These are phyloP conservation scores for Himalopsyche kuldschensis DNA, from an alignment of 2,888 invertebrate genomes.

Conservation along the genomic window DNA sequence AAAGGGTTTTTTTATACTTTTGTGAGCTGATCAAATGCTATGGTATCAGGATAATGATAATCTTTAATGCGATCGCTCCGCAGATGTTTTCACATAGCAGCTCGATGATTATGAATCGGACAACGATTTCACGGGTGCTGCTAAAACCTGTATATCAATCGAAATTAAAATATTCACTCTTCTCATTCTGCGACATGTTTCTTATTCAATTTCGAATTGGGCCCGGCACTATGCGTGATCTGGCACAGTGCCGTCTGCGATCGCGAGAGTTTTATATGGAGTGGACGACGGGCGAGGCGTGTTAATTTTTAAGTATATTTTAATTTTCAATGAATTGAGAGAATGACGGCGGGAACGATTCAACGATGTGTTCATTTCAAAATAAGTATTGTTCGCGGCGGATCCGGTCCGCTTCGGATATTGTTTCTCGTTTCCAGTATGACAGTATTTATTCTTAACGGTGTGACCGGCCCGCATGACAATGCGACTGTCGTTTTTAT, in stretches of 20 bases:
- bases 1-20: not conserved
- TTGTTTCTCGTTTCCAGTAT: slow-evolving; percentile 4
- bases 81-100: too few relatives aligned
- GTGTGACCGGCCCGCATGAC: not conserved
- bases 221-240: too few relatives aligned
- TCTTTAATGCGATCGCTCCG: too few relatives aligned
- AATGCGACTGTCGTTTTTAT: slow-evolving; percentile 11
- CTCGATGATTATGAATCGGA: too few relatives aligned
- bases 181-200: too few relatives aligned
- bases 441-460: slow-evolving; percentile 3
- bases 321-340: not conserved
- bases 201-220: too few relatives aligned
- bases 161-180: too few relatives aligned
- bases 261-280: not conserved
- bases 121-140: too few relatives aligned
- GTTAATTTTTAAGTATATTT: not conserved
- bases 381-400: slow-evolving; percentile 33
- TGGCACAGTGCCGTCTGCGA: not conserved
- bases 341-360: not conserved
- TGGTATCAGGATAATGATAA: too few relatives aligned
- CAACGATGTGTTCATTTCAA: slow-evolving; percentile 32
- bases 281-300: slow-evolving; percentile 18
- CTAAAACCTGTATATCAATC: too few relatives aligned
- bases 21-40: not conserved
- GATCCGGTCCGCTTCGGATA: not conserved